phyloP scores from a whole-genome alignment of 2,797 vertebrate genomes.

The Spinibarbus caldwelli region DNA sequence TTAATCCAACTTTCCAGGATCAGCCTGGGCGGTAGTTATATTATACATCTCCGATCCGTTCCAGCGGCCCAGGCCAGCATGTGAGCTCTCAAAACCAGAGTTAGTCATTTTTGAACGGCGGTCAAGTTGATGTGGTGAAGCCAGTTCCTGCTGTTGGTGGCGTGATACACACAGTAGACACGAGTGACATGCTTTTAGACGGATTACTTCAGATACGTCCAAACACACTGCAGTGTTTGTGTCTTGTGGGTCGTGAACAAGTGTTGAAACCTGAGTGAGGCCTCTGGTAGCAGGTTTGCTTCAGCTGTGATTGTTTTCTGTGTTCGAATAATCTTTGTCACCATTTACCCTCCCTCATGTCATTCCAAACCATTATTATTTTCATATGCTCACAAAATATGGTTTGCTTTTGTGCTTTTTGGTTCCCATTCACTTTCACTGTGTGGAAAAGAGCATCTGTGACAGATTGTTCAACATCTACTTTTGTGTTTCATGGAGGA shows the following conservation, averaged over 20 bases:
- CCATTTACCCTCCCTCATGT: background rate
- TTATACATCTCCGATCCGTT: slow-evolving; percentile 10
- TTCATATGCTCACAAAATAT: background rate
- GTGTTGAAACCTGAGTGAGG: slow-evolving; percentile 3
- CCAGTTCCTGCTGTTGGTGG: slow-evolving; percentile 48
- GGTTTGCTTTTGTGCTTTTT: background rate
- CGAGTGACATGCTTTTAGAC: slow-evolving; percentile 24
- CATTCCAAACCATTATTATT: background rate
- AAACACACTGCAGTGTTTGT: background rate
- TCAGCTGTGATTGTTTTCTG: background rate
- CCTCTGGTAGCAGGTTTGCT: background rate
- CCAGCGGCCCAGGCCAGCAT: slow-evolving; percentile 7
- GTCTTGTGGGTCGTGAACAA: background rate
- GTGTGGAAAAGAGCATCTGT: background rate
- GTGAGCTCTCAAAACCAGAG: slow-evolving; percentile 14
- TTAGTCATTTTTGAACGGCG: slow-evolving; percentile 28
- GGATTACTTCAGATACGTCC: slow-evolving; percentile 10
- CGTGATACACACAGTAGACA: slow-evolving; percentile 24
- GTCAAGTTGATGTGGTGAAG: slow-evolving; percentile 41
- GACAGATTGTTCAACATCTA: background rate
- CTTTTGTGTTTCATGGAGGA: background rate
- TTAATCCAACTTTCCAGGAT: slow-evolving; percentile 44
- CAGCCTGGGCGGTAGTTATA: slow-evolving; percentile 40
- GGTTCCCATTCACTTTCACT: background rate
- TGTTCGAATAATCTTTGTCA: background rate